These are phyloP conservation scores for Turnix velox DNA, from an alignment of 2,113 vertebrate genomes.

Conservation along the genomic window DNA sequence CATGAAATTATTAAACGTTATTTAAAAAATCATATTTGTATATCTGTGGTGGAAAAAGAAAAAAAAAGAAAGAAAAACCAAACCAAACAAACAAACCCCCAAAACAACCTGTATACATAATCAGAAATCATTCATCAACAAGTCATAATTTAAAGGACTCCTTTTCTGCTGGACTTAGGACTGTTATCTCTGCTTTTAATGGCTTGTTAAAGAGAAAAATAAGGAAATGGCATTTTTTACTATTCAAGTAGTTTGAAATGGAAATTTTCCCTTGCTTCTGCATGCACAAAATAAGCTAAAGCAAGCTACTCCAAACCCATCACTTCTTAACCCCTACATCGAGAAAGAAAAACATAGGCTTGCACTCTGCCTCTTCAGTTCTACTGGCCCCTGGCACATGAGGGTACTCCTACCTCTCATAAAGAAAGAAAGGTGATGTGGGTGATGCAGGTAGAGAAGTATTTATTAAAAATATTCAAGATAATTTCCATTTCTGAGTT, in stretches of 20 bases:
- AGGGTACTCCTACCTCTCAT: neutral
- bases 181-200: neutral
- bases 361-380: neutral
- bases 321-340: neutral
- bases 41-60: no score
- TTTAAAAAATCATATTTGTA: neutral
- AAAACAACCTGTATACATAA: neutral
- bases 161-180: neutral
- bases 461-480: neutral
- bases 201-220: neutral
- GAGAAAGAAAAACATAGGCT: neutral
- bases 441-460: neutral
- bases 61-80: neutral
- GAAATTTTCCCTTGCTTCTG: neutral
- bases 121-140: neutral
- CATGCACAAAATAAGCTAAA: neutral
- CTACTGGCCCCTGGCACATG: neutral
- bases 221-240: neutral
- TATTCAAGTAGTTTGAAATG: neutral
- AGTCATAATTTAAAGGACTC: neutral
- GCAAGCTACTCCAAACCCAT: neutral
- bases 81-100: neutral
- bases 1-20: neutral
- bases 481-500: neutral
- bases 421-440: neutral